Percentiles rank a stretch among this genome's conserved stretches.
Evolutionary conservation across 2,797 vertebrate species (phyloP).

Genomic region (Thunnus albacares): DNA sequence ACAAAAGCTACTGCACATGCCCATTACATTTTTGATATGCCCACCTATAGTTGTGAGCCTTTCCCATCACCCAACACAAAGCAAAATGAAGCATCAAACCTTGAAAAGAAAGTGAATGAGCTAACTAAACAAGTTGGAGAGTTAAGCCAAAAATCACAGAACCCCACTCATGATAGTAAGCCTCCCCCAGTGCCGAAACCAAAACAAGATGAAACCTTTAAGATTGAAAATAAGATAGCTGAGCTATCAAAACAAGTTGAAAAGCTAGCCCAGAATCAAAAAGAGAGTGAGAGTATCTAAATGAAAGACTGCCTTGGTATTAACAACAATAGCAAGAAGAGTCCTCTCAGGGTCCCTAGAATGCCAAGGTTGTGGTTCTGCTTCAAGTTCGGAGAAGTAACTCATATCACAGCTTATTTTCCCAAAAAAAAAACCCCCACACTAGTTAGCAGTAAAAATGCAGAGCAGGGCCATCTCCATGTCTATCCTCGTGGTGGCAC

Average conservation of each 20-base stretch:
- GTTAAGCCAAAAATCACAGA: too few relatives aligned
- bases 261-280: slow-evolving; percentile 2
- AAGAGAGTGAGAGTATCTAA: background rate
- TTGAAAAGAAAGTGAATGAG: too few relatives aligned
- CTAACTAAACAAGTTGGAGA: too few relatives aligned
- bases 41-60: too few relatives aligned
- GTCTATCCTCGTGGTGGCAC: too few relatives aligned
- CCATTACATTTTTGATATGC: too few relatives aligned
- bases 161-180: too few relatives aligned
- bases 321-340: background rate
- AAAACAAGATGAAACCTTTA: too few relatives aligned
- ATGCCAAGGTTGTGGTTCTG: slow-evolving; percentile 27
- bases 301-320: slow-evolving; percentile 7
- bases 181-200: too few relatives aligned
- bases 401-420: background rate
- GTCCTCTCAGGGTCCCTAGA: background rate
- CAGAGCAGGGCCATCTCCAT: background rate
- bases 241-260: slow-evolving; percentile 16
- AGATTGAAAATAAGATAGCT: background rate
- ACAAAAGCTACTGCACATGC: too few relatives aligned
- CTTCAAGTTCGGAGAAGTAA: slow-evolving; percentile 33
- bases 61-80: too few relatives aligned
- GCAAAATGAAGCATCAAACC: too few relatives aligned
- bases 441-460: slow-evolving; percentile 18
- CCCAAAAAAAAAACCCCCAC: slow-evolving; percentile 7